Evolutionary conservation across 2,113 vertebrate genomes (phyloP), one percentile per base, ranked within the genome.

Genomic region (Xyliphius kryptos): DNA sequence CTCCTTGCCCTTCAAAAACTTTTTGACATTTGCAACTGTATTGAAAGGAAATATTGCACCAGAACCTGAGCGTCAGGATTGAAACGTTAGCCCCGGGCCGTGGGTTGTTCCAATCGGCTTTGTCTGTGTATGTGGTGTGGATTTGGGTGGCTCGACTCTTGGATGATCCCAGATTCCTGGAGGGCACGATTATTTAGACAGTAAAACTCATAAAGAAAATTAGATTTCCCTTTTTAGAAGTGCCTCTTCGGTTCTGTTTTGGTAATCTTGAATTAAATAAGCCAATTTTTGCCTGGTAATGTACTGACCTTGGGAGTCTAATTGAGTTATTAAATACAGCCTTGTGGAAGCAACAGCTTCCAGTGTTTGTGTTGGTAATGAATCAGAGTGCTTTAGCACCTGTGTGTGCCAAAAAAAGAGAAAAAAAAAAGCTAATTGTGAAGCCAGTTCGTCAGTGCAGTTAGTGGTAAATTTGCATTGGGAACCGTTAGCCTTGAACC

Each of bases 321-420:
- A 63, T 53, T 37, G 14, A 69, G 22, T 69, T 26, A 57, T 63
- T 69, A 51, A 50, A 50, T 36, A 36, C 36, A 12, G 53, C 22
- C 15, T n/a, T 16, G n/a, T 43, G n/a, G 56, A 49, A 19, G 20
- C 32, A 65, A 38, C 37, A 65, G n/a, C 53, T 48, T 54, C 56
- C 9, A 58, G 21, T 59, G 56, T 59, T 59, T 59, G 41, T 47
- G 43, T 58, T 44, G 46, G 43, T 32, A 32, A 59, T 10, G 20
- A 47, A 59, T 9, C 21, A 59, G 21, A 59, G 14, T 17, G 22
- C 41, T 5, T 46, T 59, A 47, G 14, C 20, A n/a, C 41, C 12
- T 52, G 11, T 50, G 10, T 17, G 47, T 17, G 47, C 15, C 47
- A 41, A 43, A 26, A 26, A 26, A 26, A 3, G 22, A 6, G 6